Base-by-base conservation (phyloP, 2,113 vertebrate species). In the Motacilla alba region DNA sequence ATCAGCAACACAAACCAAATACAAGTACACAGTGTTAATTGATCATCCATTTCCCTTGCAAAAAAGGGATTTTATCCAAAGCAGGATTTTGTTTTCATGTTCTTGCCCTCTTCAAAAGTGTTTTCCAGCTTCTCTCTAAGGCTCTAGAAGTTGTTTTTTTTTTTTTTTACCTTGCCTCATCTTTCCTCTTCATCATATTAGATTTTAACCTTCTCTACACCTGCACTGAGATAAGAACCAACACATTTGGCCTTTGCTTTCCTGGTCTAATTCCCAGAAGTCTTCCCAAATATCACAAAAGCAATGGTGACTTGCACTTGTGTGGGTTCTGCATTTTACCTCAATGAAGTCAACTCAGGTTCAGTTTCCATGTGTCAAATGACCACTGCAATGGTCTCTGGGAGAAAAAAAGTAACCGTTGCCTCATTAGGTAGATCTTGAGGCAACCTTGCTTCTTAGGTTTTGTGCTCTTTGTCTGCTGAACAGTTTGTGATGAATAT, bases 291-390 rank as follows among this genome's bases (percentile, higher is more conserved):
- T 41, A 22, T 43, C 69, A 28, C 26, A 70, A 46, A 79, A 92
- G 6, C 4, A 47, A 4, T 26, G 11, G 7, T 3, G 0, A 11
- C 7, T 56, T 83, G 18, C 2, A 19, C 19, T 66, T 73, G 4
- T 73, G 35, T 37, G 28, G 3, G 8, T 80, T 90, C 58, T 92
- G 27, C 31, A 26, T 83, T 83, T 95, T 64, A 27, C 11, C 22
- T 56, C 46, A 20, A 26, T 1, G 3, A 39, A 83, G 22, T 26
- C 28, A 83, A 13, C 11, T 31, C 43, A 31, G 30, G 16, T 68
- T 76, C 58, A 62, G 30, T 69, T 58, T 86, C 75, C 39, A 10
- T 56, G 15, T 35, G 13, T 52, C 7, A 72, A 55, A 72, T 52
- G 33, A 21, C 27, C 72, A 23, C 39, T 63, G 55, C 24, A 73